Conservation (phyloP, 2,888 invertebrate species). For the Venusia cambrica region DNA sequence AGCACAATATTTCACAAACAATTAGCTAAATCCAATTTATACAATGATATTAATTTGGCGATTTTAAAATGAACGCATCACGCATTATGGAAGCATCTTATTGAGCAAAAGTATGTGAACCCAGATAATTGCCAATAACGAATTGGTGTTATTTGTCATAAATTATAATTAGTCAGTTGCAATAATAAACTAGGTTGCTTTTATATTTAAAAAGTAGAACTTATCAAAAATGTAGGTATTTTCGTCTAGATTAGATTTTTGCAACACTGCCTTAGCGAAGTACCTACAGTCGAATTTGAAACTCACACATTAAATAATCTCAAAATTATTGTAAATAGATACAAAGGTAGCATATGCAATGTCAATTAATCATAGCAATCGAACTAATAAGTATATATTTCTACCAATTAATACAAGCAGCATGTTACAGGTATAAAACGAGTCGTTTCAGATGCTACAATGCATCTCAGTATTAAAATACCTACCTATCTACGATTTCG, state of each 20-base stretch:
- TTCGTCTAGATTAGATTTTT: conserved; percentile 5
- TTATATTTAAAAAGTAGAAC: conserved; percentile 7
- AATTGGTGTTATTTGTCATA: conserved; percentile 1
- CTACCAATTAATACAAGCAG: conserved; percentile 47
- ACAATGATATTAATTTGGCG: conserved; percentile 31
- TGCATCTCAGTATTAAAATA: conserved; percentile 75
- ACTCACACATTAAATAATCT: conserved; percentile 47
- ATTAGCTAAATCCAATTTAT: conserved; percentile 22
- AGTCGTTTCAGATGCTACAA: conserved; percentile 58
- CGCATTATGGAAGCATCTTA: conserved; percentile 31
- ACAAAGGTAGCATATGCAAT: too few species aligned
- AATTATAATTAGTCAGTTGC: conserved; percentile 6
- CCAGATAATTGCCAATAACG: conserved; percentile 9
- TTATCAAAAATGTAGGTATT: conserved; percentile 3
- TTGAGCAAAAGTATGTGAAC: conserved; percentile 29
- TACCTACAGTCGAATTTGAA: conserved; percentile 32
- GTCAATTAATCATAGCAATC: conserved; percentile 29
- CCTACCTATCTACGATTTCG: conserved; percentile 77
- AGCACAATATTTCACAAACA: conserved; percentile 15
- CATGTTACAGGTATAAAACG: conserved; percentile 30
- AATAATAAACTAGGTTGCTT: conserved; percentile 8
- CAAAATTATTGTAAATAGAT: conserved; percentile 18
- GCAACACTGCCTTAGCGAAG: conserved; percentile 32
- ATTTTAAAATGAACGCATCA: conserved; percentile 24
- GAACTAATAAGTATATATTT: conserved; percentile 26